A percentile compares a stretch with the other conserved stretches of the same genome.
Evolutionary conservation across 2,113 vertebrate genomes (phyloP).

Genomic region (Stegostoma tigrinum): DNA sequence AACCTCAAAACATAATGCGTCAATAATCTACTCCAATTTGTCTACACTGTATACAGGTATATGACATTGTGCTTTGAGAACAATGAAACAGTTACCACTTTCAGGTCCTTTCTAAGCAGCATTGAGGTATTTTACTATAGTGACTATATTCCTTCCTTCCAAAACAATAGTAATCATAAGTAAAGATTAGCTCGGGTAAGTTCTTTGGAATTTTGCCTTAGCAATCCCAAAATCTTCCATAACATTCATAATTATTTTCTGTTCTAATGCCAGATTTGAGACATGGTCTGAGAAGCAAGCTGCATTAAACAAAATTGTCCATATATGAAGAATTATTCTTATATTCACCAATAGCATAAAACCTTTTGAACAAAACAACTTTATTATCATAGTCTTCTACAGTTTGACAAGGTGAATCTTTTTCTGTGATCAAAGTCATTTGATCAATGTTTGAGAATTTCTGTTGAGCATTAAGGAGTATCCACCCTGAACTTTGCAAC

Average conservation of each 20-base stretch:
- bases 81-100: not conserved
- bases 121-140: not conserved
- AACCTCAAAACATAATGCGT: not conserved
- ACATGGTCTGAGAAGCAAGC: not conserved
- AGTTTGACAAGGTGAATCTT: not conserved
- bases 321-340: not conserved
- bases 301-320: not conserved
- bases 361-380: not conserved
- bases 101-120: not conserved
- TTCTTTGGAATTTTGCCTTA: not conserved
- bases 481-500: not conserved
- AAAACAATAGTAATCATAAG: not conserved
- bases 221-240: not conserved
- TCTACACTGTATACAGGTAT: not conserved
- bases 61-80: not conserved
- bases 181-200: not conserved
- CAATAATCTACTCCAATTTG: not conserved
- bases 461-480: not conserved
- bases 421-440: not conserved
- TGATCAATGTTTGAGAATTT: not conserved
- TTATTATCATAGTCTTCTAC: not conserved
- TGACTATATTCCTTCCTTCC: not conserved
- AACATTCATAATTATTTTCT: not conserved
- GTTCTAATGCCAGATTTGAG: not conserved
- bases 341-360: not conserved